These are phyloP conservation scores for Drosophila atripex DNA, from an alignment of 2,888 invertebrate species.

Conservation along the genomic window DNA sequence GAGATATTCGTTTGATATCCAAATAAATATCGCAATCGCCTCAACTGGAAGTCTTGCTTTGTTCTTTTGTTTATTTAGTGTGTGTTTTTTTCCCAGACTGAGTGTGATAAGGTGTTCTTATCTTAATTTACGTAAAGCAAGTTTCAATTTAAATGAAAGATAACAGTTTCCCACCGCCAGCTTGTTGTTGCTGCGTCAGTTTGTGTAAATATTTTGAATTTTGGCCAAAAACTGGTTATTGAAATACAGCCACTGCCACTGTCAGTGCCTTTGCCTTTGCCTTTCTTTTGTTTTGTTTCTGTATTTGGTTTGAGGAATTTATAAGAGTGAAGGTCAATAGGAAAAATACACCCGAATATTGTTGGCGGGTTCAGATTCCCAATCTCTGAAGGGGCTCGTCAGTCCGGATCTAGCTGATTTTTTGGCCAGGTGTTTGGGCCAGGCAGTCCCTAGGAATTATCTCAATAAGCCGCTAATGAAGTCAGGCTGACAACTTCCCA, in stretches of 20 bases:
- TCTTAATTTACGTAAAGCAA: conserved; percentile 56
- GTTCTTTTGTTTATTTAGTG: conserved; percentile 14
- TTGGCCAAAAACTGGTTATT: conserved; percentile 42
- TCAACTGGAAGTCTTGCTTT: conserved; percentile 34
- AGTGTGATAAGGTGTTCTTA: conserved; percentile 48
- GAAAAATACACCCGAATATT: conserved; percentile 7
- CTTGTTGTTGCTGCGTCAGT: conserved; percentile 30
- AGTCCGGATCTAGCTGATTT: background rate
- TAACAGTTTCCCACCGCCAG: conserved; percentile 28
- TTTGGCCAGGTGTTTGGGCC: conserved; percentile 11
- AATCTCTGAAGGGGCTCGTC: conserved; percentile 57
- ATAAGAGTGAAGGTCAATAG: conserved; percentile 28
- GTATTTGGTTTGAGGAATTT: conserved; percentile 11
- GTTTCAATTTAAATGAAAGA: conserved; percentile 54
- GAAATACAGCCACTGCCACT: conserved; percentile 9
- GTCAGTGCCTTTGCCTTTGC: conserved; percentile 2
- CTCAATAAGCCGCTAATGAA: conserved; percentile 47
- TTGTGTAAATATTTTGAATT: conserved; percentile 52
- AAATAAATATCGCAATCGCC: conserved; percentile 30
- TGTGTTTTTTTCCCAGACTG: conserved; percentile 13
- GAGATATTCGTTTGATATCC: conserved; percentile 19
- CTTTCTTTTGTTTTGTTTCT: conserved; percentile 7
- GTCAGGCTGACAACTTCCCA: conserved; percentile 41
- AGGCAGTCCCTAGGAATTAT: conserved; percentile 6
- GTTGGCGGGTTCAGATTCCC: background rate